Evolutionary conservation across 2,888 invertebrate species (phyloP).

Genomic region (Melitaea athalia): DNA sequence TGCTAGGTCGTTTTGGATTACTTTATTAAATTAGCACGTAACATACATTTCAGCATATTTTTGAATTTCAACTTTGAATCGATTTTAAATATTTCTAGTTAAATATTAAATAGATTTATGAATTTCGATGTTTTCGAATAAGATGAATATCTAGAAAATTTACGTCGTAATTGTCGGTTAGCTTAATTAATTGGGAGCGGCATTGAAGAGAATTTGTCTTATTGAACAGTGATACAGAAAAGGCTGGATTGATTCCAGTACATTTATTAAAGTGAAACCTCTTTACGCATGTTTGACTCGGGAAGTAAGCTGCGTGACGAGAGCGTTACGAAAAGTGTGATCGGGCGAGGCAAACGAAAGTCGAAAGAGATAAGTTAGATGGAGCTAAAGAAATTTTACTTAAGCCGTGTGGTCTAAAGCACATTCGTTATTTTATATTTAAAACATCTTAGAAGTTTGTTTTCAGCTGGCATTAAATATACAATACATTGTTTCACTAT

Average conservation of each 20-base stretch:
- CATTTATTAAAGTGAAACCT: no score
- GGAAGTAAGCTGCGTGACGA: no score
- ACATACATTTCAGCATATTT: not conserved
- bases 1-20: not conserved
- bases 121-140: not conserved
- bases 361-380: no score
- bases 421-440: not conserved
- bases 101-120: not conserved
- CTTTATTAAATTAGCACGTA: not conserved
- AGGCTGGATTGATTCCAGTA: not conserved
- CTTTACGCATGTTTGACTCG: no score
- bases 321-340: no score
- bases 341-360: no score
- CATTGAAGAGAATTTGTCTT: not conserved
- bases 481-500: no score
- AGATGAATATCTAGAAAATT: not conserved
- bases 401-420: no score
- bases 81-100: not conserved
- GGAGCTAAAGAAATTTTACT: no score
- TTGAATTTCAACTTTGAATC: not conserved
- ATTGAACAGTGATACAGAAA: not conserved
- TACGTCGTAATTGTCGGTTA: not conserved
- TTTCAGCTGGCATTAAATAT: conserved; percentile 5
- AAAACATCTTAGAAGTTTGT: not conserved
- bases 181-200: not conserved